Base-by-base conservation (phyloP, 2,797 vertebrate species). In the Peromyscus aztecus region DNA sequence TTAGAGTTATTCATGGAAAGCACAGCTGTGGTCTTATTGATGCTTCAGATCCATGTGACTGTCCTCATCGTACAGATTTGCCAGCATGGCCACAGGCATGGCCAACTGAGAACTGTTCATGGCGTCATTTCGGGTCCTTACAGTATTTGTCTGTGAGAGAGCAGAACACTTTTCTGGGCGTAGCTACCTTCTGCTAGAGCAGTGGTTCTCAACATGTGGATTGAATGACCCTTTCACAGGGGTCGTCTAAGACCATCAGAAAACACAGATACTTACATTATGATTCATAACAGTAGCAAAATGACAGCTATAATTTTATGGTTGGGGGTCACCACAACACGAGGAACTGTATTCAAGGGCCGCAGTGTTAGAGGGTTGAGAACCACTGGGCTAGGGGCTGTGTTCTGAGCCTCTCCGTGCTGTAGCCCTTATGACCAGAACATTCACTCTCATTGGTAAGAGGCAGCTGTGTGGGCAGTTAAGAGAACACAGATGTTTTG, bases 1-100 rank as follows among this genome's bases (percentile, higher is more conserved):
- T 57, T 4, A 76, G 67, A 49, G 8, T 94, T 94, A 65, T 91
- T 84, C 81, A 43, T 85, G 91, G 89, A 89, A 65, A 87, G 61
- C 40, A 11, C 11, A 57, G 65, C 86, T 84, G 46, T 81, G 37
- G 65, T 52, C 37, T 11, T 55, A 52, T 57, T 3, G 1, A 1
- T 34, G 37, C 55, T 94, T 91, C 69, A 57, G 37, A 7, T 81
- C n/a, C 67, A 3, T 31, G 55, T 12, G 19, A 19, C 31, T 59
- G 73, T 55, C 77, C 1, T 43, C 6, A 81, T 37, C 21, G 31
- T 46, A n/a, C 59, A 71, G 52, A 14, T 34, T 69, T 52, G 9
- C 27, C 17, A 46, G 10, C 43, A n/a, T 43, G 16, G 21, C 80
- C 5, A 2, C 6, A 57, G 23, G 24, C 1, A 2, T 6, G 55